Conservation (phyloP, 2,888 invertebrate genomes). For the Strigamia transsilvanica region DNA sequence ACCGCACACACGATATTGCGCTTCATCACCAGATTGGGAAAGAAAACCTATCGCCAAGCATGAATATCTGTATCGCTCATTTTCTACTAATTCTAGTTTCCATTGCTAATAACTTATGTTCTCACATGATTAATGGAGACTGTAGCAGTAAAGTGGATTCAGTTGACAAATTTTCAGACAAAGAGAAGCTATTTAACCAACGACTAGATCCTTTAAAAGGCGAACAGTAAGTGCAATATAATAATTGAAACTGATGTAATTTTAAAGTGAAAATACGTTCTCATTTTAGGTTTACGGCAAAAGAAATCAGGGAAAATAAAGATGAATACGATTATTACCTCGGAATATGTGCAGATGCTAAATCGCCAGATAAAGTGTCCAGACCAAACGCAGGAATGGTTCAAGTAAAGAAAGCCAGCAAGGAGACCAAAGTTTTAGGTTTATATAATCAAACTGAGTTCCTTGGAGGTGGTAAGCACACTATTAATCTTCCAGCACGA, state of each 20-base stretch:
- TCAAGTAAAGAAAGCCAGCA: background rate
- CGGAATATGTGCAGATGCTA: slow-evolving; percentile 19
- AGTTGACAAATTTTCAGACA: slow-evolving; percentile 7
- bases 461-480: slow-evolving; percentile 1
- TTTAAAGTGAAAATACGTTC: background rate
- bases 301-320: background rate
- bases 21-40: background rate
- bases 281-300: background rate
- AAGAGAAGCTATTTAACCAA: background rate
- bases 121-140: background rate
- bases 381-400: slow-evolving; percentile 4
- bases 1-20: background rate
- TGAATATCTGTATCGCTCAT: background rate
- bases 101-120: background rate
- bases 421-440: slow-evolving; percentile 13
- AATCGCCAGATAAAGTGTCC: background rate
- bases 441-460: slow-evolving; percentile 31
- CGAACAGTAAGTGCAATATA: slow-evolving; percentile 8
- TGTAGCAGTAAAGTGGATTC: background rate
- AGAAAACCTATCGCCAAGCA: background rate
- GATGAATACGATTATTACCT: background rate
- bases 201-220: background rate
- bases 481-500: background rate
- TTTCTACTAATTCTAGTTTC: background rate
- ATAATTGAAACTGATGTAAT: background rate